phyloP scores from a whole-genome alignment of 2,888 invertebrate genomes.

The Xestoiulus laeticollis region DNA sequence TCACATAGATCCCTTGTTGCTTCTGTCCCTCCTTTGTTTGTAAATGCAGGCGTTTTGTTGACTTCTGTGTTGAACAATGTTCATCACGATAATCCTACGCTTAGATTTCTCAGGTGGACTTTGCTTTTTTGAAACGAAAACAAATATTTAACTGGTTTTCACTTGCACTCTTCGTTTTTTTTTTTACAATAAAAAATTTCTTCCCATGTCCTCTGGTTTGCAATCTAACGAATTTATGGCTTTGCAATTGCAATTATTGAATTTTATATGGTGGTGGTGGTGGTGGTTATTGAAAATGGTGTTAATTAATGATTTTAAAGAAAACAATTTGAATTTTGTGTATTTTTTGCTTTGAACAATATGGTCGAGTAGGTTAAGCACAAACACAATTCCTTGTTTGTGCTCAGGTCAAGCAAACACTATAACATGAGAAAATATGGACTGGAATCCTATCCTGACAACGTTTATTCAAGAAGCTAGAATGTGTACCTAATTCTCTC shows the following conservation, averaged over 20 bases:
- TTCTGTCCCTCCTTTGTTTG: conserved; percentile 20
- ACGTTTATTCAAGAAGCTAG: too few species aligned
- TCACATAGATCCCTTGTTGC: neutral
- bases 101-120: neutral
- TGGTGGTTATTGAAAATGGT: too few species aligned
- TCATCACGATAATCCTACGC: conserved; percentile 19
- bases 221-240: neutral
- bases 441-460: too few species aligned
- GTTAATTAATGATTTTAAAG: too few species aligned
- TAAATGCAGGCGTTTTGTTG: conserved; percentile 40
- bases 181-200: neutral
- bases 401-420: too few species aligned
- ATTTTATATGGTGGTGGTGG: neutral
- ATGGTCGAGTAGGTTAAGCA: too few species aligned
- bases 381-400: too few species aligned
- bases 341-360: too few species aligned
- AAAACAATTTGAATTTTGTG: too few species aligned
- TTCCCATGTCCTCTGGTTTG: neutral
- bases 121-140: neutral
- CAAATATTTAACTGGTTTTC: conserved; percentile 40
- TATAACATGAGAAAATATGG: too few species aligned
- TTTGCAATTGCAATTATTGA: neutral
- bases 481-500: too few species aligned
- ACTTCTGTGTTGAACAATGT: conserved; percentile 11
- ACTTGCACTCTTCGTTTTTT: neutral